Evolutionary conservation across 23 tunicate genomes (phyloP), one percentile per base, ranked within the genome.

Genomic region (Phallusia fumigata): DNA sequence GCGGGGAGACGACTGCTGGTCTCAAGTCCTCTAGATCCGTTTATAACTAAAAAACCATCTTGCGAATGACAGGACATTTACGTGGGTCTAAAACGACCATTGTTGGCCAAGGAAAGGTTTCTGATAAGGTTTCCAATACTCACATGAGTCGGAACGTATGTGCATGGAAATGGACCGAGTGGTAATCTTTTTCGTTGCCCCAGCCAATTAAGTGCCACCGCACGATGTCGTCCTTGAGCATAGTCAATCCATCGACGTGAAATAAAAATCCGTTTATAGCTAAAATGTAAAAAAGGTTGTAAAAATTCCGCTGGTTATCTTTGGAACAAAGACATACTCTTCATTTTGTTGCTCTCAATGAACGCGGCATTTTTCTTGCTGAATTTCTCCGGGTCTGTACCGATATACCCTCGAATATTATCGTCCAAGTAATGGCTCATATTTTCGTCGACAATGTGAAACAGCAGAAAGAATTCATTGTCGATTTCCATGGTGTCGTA

Each of bases 121-220:
- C n/a, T n/a, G n/a, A n/a, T n/a, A n/a, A n/a, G n/a, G n/a, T 40
- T 40, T 40, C 5, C 10, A 10, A 30, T 0, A 76, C 88, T 84
- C 69, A 89, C 93, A 79, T 52, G 32, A 84, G 83, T 22, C 35
- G 53, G 65, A 45, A 89, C 10, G 88, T 79, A 76, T 89, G 86
- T 30, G 80, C 93, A 53, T 89, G 93, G 69, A 89, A 89, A 79
- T 89, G 93, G 2, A 84, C 88, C 0, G 93, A 86, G 76, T 89
- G 93, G 32, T 77, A 84, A 74, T 89, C 93, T 30, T 78, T 81
- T 69, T 89, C 93, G 80, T 77, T 89, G 44, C 93, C 93, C 88
- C 80, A 80, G 12, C 88, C 93, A 53, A 89, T 78, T 22, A 89
- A 77, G 84, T 89, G 93, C 93, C 93, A 89, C 19, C 82, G 45